phyloP scores from a whole-genome alignment of 2,113 vertebrate species.

The Takifugu bimaculatus region DNA sequence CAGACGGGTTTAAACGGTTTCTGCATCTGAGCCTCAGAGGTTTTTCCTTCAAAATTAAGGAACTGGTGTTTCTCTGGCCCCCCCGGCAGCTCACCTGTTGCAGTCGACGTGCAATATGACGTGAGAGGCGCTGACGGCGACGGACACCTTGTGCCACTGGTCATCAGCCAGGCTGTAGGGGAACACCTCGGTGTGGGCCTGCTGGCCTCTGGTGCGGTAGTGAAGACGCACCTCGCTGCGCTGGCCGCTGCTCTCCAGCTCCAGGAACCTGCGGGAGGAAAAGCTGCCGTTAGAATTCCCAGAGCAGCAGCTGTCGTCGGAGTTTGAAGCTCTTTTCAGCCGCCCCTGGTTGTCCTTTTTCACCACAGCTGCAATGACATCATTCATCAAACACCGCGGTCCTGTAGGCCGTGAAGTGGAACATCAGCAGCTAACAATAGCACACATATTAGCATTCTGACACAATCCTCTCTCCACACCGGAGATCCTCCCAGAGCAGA shows the following conservation, averaged over 20 bases:
- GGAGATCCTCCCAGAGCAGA: background rate
- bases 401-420: slow-evolving; percentile 28
- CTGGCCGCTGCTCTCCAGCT: slow-evolving; percentile 96
- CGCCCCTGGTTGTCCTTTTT: too few relatives aligned
- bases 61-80: too few relatives aligned
- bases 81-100: slow-evolving; percentile 82
- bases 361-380: slow-evolving; percentile 29
- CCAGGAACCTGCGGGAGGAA: slow-evolving; percentile 81
- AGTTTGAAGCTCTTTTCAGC: too few relatives aligned
- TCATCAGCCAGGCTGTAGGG: slow-evolving; percentile 93
- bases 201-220: slow-evolving; percentile 85
- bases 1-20: too few relatives aligned
- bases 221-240: slow-evolving; percentile 93
- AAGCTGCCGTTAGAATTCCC: background rate
- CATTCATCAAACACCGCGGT: slow-evolving; percentile 23
- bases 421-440: slow-evolving; percentile 43
- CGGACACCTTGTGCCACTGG: slow-evolving; percentile 94
- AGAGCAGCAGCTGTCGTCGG: background rate
- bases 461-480: slow-evolving; percentile 40
- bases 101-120: slow-evolving; percentile 92
- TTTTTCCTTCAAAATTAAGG: too few relatives aligned
- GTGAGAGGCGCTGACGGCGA: slow-evolving; percentile 93
- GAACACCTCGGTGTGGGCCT: slow-evolving; percentile 90
- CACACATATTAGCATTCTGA: slow-evolving; percentile 54
- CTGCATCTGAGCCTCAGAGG: too few relatives aligned